A percentile compares a stretch with the other conserved stretches of the same genome.
These are phyloP conservation scores for Octomys mimax DNA, from an alignment of 2,797 vertebrate genomes.

Conservation along the genomic window DNA sequence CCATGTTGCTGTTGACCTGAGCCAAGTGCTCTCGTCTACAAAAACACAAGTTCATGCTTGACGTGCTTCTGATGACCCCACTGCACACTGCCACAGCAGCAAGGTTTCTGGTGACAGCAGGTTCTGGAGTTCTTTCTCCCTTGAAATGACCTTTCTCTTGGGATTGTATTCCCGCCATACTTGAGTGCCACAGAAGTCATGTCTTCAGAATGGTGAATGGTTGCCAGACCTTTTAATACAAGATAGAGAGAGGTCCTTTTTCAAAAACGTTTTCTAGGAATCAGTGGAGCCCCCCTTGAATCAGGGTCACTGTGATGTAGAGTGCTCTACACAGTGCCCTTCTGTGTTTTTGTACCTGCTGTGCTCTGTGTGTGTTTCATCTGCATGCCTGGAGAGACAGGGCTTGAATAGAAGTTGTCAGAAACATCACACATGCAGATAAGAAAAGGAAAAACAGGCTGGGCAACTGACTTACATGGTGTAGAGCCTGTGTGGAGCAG, in stretches of 20 bases:
- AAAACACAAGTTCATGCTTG: slow-evolving; percentile 79
- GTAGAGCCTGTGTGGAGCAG: not conserved
- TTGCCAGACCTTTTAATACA: slow-evolving; percentile 78
- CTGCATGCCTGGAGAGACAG: not conserved
- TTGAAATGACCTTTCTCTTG: slow-evolving; percentile 67
- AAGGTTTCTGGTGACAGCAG: slow-evolving; percentile 79
- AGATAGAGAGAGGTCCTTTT: slow-evolving; percentile 66
- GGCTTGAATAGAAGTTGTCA: not conserved
- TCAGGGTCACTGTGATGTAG: too few relatives aligned
- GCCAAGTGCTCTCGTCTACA: slow-evolving; percentile 51
- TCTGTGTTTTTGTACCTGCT: not conserved
- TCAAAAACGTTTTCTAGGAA: slow-evolving; percentile 23
- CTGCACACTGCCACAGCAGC: slow-evolving; percentile 74
- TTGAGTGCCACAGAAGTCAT: slow-evolving; percentile 70
- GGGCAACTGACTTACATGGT: too few relatives aligned
- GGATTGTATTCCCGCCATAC: slow-evolving; percentile 75
- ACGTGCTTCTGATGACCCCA: slow-evolving; percentile 66
- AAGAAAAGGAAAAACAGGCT: not conserved
- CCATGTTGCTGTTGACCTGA: slow-evolving; percentile 65
- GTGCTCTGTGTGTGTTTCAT: not conserved
- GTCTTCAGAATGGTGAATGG: slow-evolving; percentile 69
- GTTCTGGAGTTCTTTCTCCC: slow-evolving; percentile 78
- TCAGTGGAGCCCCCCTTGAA: not conserved
- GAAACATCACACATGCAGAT: not conserved
- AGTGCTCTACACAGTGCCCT: not conserved